Evolutionary conservation across 2,113 vertebrate genomes (phyloP).

Genomic region (Xiphias gladius): DNA sequence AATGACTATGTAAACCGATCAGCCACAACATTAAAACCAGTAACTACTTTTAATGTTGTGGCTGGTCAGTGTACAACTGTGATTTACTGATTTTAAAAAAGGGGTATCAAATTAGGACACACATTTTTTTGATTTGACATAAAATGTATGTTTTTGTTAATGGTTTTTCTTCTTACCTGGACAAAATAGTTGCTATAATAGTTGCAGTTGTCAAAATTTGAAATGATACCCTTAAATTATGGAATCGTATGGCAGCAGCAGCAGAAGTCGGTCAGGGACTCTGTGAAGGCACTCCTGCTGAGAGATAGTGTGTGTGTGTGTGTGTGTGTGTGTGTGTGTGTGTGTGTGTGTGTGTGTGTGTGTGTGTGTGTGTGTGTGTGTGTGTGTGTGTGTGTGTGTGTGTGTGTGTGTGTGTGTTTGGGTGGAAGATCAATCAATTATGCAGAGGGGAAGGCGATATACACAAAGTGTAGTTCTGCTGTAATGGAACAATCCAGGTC

Average conservation of each 20-base stretch:
- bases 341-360: conserved; percentile 19
- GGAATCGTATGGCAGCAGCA: background rate
- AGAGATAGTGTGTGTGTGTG: background rate
- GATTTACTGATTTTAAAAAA: background rate
- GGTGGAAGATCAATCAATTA: conserved; percentile 77
- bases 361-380: conserved; percentile 19
- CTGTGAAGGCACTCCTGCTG: conserved; percentile 37
- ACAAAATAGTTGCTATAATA: background rate
- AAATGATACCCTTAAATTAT: conserved; percentile 5
- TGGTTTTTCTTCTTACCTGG: background rate
- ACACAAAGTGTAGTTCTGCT: conserved; percentile 60
- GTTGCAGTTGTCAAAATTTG: background rate
- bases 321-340: conserved; percentile 7
- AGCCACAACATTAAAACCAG: too few relatives aligned
- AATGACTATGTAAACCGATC: background rate
- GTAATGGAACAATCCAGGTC: conserved; percentile 82
- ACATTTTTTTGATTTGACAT: background rate
- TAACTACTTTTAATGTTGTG: too few relatives aligned
- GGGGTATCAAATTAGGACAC: background rate
- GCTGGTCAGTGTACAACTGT: background rate
- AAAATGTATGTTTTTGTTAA: background rate
- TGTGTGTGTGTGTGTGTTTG: conserved; percentile 39
- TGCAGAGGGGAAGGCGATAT: conserved; percentile 74
- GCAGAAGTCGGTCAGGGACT: conserved; percentile 38
- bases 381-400: conserved; percentile 37